These are phyloP conservation scores for Drosophila micromelanica DNA, from an alignment of 1,140 invertebrate genomes.

Conservation along the genomic window DNA sequence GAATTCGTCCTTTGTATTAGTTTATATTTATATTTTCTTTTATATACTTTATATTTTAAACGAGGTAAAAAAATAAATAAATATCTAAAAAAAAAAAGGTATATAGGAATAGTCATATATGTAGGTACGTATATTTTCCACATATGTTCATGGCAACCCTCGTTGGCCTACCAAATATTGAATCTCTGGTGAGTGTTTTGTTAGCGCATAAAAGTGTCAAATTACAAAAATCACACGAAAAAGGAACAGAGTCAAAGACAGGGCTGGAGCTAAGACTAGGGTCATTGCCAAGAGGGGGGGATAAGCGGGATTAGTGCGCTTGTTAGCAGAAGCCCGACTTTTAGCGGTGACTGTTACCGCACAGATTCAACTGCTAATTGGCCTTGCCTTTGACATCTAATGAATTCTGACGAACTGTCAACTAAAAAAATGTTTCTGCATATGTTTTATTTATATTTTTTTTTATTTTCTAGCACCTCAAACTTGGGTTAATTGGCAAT, in stretches of 20 bases:
- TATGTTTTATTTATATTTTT: constrained; percentile 42
- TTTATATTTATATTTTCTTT: too few species aligned
- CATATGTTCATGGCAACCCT: constrained; percentile 7
- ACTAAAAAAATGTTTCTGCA: constrained; percentile 15
- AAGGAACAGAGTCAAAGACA: constrained; percentile 2
- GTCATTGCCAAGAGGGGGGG: constrained; percentile 11
- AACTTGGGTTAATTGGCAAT: constrained; percentile 70
- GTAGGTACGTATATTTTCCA: background rate
- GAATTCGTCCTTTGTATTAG: too few species aligned
- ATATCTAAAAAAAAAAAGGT: too few species aligned
- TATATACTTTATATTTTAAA: too few species aligned
- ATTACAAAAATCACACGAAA: constrained; percentile 70
- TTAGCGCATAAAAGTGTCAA: constrained; percentile 71
- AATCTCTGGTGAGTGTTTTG: constrained; percentile 42
- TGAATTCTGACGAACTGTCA: constrained; percentile 72
- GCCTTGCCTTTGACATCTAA: constrained; percentile 42
- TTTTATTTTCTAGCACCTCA: background rate
- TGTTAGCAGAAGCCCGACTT: constrained; percentile 44
- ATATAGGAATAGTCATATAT: too few species aligned
- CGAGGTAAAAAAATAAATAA: too few species aligned
- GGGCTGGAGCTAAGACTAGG: background rate
- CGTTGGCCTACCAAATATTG: constrained; percentile 7
- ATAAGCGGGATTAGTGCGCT: constrained; percentile 71
- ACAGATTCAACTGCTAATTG: constrained; percentile 43
- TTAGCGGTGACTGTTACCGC: constrained; percentile 11